Base-by-base conservation (phyloP, 2,888 invertebrate species). In the Melanchra persicariae region DNA sequence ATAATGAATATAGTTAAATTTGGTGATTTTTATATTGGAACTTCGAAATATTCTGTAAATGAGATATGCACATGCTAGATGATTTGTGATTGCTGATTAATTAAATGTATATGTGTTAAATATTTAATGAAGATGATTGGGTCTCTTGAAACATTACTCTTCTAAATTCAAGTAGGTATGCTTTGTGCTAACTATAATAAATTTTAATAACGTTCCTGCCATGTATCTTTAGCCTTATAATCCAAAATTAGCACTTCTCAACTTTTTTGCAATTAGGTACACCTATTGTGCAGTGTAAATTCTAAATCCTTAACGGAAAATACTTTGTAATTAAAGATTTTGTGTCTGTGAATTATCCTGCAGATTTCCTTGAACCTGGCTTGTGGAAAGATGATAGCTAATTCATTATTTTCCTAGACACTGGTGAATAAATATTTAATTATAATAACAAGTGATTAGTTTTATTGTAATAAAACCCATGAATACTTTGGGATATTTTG, bases 361-460 rank as follows among this genome's bases (percentile, higher is more conserved):
- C 57, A 63, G 52, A 64, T 40, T 77, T 62, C 24, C 58, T 67
- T 62, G 40, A 70, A 58, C 68, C 70, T 74, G 70, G 71, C 62
- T 77, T 76, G 63, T 79, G 66, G 67, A 77, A 70, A 72, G 70
- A 70, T 80, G 71, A 61, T 79, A 68, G 72, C 73, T 47, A 70
- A 70, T 63, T 67, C 55, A 55, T 80, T 73, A 45, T 80, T 81
- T 82, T 73, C 72, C 54, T 81, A 70, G 68, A 81, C 68, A 80
- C 66, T 82, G 82, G 80, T 77, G 76, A 87, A 82, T 87, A 83
- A 84, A 66, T 37, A 72, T 74, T 62, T 67, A 58, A 61, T 72
- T 58, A 62, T 63, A 34, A 52, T 59, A 66, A 62, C 8, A 63
- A 19, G n/a, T 52, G 10, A 49, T 59, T 59, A 8, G 19, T 45